These are phyloP conservation scores for Saccostrea echinata DNA, from an alignment of 1,140 invertebrate species.

Conservation along the genomic window DNA sequence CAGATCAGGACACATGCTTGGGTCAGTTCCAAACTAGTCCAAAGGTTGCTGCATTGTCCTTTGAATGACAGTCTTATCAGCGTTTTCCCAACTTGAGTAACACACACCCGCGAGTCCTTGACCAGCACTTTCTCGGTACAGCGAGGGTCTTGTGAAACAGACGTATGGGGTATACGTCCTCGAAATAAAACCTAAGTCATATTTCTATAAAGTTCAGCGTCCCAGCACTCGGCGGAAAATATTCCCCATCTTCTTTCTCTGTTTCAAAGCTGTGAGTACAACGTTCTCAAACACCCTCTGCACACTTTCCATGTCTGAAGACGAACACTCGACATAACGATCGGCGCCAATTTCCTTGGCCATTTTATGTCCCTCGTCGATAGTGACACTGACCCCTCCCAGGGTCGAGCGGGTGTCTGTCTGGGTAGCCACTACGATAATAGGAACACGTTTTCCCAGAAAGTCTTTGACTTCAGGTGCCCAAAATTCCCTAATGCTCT, in stretches of 20 bases:
- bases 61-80: not conserved
- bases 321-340: slow-evolving; percentile 93
- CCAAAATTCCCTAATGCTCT: slow-evolving; percentile 96
- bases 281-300: slow-evolving; percentile 95
- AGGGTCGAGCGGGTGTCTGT: slow-evolving; percentile 60
- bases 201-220: slow-evolving; percentile 17
- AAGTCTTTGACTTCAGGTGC: slow-evolving; percentile 82
- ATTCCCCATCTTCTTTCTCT: slow-evolving; percentile 66
- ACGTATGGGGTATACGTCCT: slow-evolving; percentile 20
- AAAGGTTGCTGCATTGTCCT: not conserved
- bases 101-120: not conserved
- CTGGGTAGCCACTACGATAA: slow-evolving; percentile 87
- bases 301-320: slow-evolving; percentile 92
- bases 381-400: slow-evolving; percentile 80
- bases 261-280: slow-evolving; percentile 87
- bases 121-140: not conserved
- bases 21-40: not conserved
- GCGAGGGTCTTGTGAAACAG: not conserved
- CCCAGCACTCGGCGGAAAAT: slow-evolving; percentile 60
- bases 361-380: slow-evolving; percentile 88
- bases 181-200: not conserved
- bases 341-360: slow-evolving; percentile 88
- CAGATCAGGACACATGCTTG: not conserved
- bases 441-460: slow-evolving; percentile 84
- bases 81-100: not conserved